A percentile compares a stretch with the other conserved stretches of the same genome.
Conservation (phyloP, 2,888 invertebrate species). For the Julus scanicus region DNA sequence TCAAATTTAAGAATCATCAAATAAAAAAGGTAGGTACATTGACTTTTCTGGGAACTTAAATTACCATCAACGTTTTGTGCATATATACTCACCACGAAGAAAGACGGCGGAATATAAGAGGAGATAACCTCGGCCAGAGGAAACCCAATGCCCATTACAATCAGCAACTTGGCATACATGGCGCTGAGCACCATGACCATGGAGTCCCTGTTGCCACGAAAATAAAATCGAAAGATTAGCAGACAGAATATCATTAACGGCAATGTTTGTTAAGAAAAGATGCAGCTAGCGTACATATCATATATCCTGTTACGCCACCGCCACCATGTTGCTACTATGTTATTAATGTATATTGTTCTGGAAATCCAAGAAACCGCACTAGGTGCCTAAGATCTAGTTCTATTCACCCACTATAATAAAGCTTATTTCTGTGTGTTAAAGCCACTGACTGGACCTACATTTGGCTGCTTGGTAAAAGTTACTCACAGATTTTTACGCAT, state of each 20-base stretch:
- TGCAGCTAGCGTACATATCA: not conserved
- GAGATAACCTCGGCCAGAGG: constrained; percentile 97
- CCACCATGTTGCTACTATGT: not conserved
- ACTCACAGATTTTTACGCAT: not conserved
- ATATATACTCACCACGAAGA: constrained; percentile 79
- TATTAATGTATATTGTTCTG: too few relatives aligned
- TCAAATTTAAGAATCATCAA: too few relatives aligned
- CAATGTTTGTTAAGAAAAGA: not conserved
- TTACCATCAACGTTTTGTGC: too few relatives aligned
- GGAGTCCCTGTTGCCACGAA: constrained; percentile 76
- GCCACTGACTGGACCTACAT: not conserved
- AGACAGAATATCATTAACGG: not conserved
- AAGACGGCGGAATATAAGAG: constrained; percentile 91
- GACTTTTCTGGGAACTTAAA: too few relatives aligned
- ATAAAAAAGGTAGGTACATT: too few relatives aligned
- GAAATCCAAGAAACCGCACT: too few relatives aligned
- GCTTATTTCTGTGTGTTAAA: not conserved
- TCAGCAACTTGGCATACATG: constrained; percentile 90
- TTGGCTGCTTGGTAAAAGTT: not conserved
- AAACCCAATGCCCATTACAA: constrained; percentile 94
- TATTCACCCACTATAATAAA: not conserved
- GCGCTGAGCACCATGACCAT: constrained; percentile 92
- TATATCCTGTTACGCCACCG: not conserved
- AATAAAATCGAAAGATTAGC: not conserved
- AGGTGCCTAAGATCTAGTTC: too few relatives aligned